These are phyloP conservation scores for Parotocinclus haroldoi DNA, from an alignment of 2,797 vertebrate species.

Conservation along the genomic window DNA sequence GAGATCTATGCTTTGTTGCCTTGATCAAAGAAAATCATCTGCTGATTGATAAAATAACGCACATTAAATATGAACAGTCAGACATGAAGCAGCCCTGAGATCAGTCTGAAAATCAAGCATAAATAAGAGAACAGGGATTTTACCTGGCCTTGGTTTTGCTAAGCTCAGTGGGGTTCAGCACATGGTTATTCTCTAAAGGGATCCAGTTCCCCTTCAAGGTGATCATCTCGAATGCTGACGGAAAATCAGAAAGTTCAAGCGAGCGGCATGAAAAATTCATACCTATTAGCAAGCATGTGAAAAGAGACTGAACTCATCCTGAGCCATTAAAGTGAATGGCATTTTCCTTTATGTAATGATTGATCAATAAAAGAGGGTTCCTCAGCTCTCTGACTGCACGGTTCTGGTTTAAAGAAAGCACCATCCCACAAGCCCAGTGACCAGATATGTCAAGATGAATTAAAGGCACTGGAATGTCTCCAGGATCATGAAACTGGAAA, in stretches of 20 bases:
- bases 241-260: constrained; percentile 1
- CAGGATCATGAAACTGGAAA: constrained; percentile 2
- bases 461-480: constrained; percentile 9
- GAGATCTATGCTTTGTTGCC: neutral
- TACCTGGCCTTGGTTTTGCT: neutral
- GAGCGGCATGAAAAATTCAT: neutral
- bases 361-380: constrained; percentile 19
- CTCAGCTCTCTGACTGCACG: neutral
- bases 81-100: constrained; percentile 1
- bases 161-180: neutral
- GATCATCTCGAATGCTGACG: constrained; percentile 16
- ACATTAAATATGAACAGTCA: neutral
- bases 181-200: constrained; percentile 8
- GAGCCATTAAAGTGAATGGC: constrained; percentile 4
- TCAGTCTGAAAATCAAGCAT: neutral
- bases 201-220: constrained; percentile 2
- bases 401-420: constrained; percentile 5
- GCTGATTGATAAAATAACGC: neutral
- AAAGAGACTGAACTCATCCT: neutral
- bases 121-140: neutral
- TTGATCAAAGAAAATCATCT: neutral
- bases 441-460: constrained; percentile 21
- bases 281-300: too few species aligned
- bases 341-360: constrained; percentile 5
- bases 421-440: neutral